phyloP scores from a whole-genome alignment of 2,797 vertebrate species.

The Chiroxiphia lanceolata region DNA sequence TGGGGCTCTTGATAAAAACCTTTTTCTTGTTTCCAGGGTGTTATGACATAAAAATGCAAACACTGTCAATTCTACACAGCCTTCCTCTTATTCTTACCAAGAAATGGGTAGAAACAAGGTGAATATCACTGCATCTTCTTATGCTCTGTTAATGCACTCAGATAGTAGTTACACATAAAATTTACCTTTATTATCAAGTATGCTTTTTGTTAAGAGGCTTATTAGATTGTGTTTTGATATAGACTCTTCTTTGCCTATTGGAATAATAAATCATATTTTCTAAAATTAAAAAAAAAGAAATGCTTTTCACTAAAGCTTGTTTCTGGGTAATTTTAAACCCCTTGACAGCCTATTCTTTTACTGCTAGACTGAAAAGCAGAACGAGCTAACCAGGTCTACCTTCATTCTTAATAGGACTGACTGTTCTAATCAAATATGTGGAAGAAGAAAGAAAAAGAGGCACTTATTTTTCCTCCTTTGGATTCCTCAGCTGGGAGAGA shows the following conservation, averaged over 20 bases:
- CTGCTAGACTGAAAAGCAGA: conserved; percentile 47
- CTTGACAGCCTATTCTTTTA: conserved; percentile 32
- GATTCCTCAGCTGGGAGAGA: neutral
- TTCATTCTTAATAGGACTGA: neutral
- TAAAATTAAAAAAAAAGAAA: neutral
- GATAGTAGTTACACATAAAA: neutral
- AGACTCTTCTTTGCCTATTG: conserved; percentile 3
- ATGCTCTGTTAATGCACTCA: neutral
- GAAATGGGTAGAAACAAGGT: neutral
- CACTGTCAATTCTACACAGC: neutral
- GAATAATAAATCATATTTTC: conserved; percentile 18
- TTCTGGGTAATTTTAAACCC: conserved; percentile 57
- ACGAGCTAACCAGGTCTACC: conserved; percentile 40
- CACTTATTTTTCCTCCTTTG: neutral
- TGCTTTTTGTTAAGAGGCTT: conserved; percentile 15
- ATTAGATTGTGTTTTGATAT: conserved; percentile 54
- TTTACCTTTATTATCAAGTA: neutral
- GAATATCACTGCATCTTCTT: neutral
- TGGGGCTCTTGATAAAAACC: neutral
- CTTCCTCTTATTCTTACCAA: neutral
- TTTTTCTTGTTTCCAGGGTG: neutral
- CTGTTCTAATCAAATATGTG: conserved; percentile 29
- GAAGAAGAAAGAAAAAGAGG: conserved; percentile 15
- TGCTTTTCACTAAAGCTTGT: neutral
- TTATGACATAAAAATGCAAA: neutral